Evolutionary conservation across 37 sponge, comb jelly and placozoan genomes (phyloP), one percentile per base, ranked within the genome.

Genomic region (Cladorhizidae sp.): DNA sequence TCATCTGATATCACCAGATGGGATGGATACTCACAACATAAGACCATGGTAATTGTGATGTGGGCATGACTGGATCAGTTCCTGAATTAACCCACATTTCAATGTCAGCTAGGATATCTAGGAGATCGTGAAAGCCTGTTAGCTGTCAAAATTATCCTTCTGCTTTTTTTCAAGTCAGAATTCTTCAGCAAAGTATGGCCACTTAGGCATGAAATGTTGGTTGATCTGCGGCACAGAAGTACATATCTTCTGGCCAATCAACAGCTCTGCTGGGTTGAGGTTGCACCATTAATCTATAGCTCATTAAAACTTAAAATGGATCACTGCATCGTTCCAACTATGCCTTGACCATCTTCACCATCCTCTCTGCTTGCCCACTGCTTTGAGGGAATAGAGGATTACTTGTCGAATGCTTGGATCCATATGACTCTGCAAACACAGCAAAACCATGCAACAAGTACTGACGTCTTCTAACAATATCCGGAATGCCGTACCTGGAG

Each of bases 271-370:
- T 65, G 89, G 84, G 7, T 49, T 52, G 17, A 73, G 61, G 9
- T 61, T 61, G 40, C 89, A 89, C 89, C 89, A 89, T n/a, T 79
- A 83, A 14, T 84, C 21, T 36, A 33, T 89, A 89, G 40, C 56
- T 65, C 72, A 88, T 70, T 17, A 83, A 55, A 28, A 75, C 75
- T 28, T 57, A 40, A 49, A 63, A 55, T 28, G 69, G 80, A 61
- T 83, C 84, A 3, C 58, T 25, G 14, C 69, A n/a, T n/a, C n/a
- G n/a, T n/a, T n/a, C n/a, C n/a, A 52, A 1, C 62, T 32, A 8
- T 31, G 28, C 15, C 83, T 35, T 89, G 0, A 83, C 75, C 31
- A 84, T 83, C 69, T 89, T 49, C 36, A 89, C 89, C 18, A 75
- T 45, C 0, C 79, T 37, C 36, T 89, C 88, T 6, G 71, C 88